phyloP scores from a whole-genome alignment of 2,888 invertebrate species.

The Dryobota labecula region DNA sequence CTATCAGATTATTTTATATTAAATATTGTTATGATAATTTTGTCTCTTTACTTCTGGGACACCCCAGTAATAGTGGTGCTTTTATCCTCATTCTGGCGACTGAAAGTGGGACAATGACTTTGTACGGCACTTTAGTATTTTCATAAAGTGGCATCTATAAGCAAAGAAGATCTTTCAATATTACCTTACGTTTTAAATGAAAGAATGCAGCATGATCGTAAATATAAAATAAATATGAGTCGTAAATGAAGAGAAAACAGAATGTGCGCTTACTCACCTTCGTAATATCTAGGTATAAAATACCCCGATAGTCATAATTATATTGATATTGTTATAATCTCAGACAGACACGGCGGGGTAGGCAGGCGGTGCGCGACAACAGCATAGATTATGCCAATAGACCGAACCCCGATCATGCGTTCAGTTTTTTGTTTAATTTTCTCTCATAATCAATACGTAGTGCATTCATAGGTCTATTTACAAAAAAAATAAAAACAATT shows the following conservation, averaged over 20 bases:
- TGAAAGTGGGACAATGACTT: conserved; percentile 16
- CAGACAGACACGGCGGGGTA: neutral
- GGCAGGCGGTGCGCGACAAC: conserved; percentile 20
- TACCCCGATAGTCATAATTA: neutral
- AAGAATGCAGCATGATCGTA: conserved; percentile 15
- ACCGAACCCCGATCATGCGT: conserved; percentile 20
- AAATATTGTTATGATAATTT: no score
- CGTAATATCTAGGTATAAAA: conserved; percentile 16
- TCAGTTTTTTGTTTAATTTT: conserved; percentile 21
- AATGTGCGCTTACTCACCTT: conserved; percentile 24
- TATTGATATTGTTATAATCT: neutral
- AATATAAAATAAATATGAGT: conserved; percentile 43
- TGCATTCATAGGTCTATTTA: conserved; percentile 19
- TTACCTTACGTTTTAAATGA: neutral
- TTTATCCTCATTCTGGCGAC: conserved; percentile 8
- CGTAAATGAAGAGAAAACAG: conserved; percentile 38
- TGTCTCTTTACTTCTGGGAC: no score
- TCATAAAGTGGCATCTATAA: conserved; percentile 13
- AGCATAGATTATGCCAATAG: conserved; percentile 11
- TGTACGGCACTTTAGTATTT: conserved; percentile 8
- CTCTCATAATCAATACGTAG: conserved; percentile 4
- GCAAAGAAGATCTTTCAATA: conserved; percentile 10
- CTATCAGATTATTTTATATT: no score
- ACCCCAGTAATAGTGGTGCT: conserved; percentile 11
- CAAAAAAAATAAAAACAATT: neutral